phyloP scores from a whole-genome alignment of 2,113 vertebrate genomes.

The Sinocyclocheilus rhinocerous region DNA sequence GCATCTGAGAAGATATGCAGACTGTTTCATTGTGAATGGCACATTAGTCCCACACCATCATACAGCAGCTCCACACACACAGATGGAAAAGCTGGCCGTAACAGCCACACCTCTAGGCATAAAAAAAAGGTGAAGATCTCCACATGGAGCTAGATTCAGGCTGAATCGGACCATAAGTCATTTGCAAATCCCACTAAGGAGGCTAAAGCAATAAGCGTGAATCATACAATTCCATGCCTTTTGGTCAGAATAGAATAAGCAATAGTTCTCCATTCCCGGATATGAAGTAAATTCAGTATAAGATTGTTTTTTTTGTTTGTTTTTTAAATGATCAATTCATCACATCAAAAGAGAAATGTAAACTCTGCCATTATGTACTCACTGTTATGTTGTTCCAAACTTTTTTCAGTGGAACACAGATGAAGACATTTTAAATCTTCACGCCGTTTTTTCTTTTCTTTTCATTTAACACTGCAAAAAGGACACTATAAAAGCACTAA shows the following conservation, averaged over 20 bases:
- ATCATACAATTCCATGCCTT: conserved; percentile 6
- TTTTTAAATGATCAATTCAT: background rate
- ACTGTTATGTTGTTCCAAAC: background rate
- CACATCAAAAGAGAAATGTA: background rate
- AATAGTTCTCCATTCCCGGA: background rate
- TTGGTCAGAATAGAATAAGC: background rate
- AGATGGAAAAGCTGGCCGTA: conserved; percentile 46
- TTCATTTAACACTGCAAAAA: background rate
- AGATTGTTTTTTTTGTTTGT: background rate
- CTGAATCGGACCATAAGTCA: conserved; percentile 41
- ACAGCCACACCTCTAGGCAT: conserved; percentile 42
- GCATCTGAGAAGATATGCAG: conserved; percentile 46
- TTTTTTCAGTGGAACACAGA: background rate
- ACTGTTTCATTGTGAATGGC: conserved; percentile 47
- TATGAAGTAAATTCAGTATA: background rate
- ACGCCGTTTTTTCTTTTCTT: background rate
- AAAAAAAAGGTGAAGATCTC: conserved; percentile 25
- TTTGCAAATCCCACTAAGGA: conserved; percentile 23
- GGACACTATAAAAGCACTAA: background rate
- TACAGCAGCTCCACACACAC: conserved; percentile 41
- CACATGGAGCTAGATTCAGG: conserved; percentile 40
- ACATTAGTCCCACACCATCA: conserved; percentile 52
- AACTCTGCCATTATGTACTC: background rate
- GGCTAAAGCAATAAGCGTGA: background rate
- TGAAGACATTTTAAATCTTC: background rate